Conservation (phyloP, 1,140 invertebrate species). For the Trachelipus rathkii region DNA sequence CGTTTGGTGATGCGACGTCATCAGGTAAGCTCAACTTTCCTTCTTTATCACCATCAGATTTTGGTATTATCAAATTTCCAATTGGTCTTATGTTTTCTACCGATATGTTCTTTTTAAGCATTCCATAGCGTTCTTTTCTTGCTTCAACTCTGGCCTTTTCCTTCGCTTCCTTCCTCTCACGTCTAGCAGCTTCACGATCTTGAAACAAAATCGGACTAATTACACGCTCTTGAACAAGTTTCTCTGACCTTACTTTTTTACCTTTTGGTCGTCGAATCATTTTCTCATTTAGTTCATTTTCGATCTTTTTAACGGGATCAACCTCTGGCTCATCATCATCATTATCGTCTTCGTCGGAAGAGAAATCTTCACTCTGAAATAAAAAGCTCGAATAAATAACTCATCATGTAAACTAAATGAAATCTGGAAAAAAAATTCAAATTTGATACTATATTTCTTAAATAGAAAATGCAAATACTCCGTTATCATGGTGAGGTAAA, state of each 20-base stretch:
- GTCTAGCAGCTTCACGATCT: constrained; percentile 34
- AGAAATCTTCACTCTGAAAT: constrained; percentile 42
- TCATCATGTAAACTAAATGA: not conserved
- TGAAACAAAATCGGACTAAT: constrained; percentile 41
- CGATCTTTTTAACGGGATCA: constrained; percentile 51
- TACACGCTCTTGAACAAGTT: constrained; percentile 43
- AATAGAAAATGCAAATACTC: too few species aligned
- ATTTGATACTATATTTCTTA: too few species aligned
- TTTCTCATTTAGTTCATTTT: constrained; percentile 50
- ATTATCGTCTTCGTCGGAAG: constrained; percentile 42
- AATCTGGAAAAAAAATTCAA: not conserved
- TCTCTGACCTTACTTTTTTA: constrained; percentile 53
- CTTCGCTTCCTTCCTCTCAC: constrained; percentile 42
- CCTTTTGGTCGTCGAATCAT: constrained; percentile 52
- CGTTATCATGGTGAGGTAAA: not conserved
- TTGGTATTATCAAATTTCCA: not conserved
- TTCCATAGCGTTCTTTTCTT: constrained; percentile 29
- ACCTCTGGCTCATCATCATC: constrained; percentile 52
- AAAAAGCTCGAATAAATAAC: constrained; percentile 21
- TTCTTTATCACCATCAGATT: not conserved
- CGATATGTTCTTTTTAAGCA: too few species aligned
- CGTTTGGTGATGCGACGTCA: not conserved
- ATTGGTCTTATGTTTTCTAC: not conserved
- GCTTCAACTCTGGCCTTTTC: constrained; percentile 47
- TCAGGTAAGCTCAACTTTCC: not conserved